phyloP scores from a whole-genome alignment of 2,113 vertebrate species.

The Gambusia affinis region DNA sequence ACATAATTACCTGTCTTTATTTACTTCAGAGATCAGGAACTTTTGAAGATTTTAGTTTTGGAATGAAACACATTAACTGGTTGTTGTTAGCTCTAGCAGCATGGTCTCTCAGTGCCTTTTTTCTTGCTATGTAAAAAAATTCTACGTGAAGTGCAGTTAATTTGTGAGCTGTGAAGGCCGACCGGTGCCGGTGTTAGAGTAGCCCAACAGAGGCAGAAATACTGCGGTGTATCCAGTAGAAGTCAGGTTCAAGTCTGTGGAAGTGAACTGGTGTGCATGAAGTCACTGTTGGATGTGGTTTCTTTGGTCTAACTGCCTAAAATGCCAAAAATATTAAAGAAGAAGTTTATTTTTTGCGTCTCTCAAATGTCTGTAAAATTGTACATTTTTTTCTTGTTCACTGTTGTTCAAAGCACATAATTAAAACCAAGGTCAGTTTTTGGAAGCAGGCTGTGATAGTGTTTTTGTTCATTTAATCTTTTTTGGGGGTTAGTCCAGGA shows the following conservation, averaged over 20 bases:
- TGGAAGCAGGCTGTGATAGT: slow-evolving; percentile 3
- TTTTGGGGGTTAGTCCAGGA: no score
- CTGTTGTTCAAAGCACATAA: slow-evolving; percentile 41
- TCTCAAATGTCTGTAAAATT: slow-evolving; percentile 49
- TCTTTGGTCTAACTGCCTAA: slow-evolving; percentile 23
- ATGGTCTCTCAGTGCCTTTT: slow-evolving; percentile 70
- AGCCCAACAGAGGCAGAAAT: slow-evolving; percentile 25
- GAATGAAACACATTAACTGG: slow-evolving; percentile 37
- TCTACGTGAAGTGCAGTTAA: slow-evolving; percentile 46
- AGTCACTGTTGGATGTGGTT: slow-evolving; percentile 25
- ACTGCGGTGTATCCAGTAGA: neutral
- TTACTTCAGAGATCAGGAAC: neutral
- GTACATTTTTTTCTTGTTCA: slow-evolving; percentile 49
- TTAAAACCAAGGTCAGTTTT: slow-evolving; percentile 55
- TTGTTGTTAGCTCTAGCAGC: slow-evolving; percentile 35
- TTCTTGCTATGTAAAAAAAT: slow-evolving; percentile 37
- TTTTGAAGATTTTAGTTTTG: slow-evolving; percentile 11
- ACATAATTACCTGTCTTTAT: slow-evolving; percentile 4
- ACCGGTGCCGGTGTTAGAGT: slow-evolving; percentile 30
- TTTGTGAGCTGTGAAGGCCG: slow-evolving; percentile 34
- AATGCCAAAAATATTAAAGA: slow-evolving; percentile 61
- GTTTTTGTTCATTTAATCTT: slow-evolving; percentile 9
- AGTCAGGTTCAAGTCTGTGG: slow-evolving; percentile 17
- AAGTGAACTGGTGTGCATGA: slow-evolving; percentile 46
- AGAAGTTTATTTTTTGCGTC: slow-evolving; percentile 40